Evolutionary conservation across 1,140 invertebrate genomes (phyloP), one percentile per base, ranked within the genome.

Genomic region (Drosophila sturtevanti): DNA sequence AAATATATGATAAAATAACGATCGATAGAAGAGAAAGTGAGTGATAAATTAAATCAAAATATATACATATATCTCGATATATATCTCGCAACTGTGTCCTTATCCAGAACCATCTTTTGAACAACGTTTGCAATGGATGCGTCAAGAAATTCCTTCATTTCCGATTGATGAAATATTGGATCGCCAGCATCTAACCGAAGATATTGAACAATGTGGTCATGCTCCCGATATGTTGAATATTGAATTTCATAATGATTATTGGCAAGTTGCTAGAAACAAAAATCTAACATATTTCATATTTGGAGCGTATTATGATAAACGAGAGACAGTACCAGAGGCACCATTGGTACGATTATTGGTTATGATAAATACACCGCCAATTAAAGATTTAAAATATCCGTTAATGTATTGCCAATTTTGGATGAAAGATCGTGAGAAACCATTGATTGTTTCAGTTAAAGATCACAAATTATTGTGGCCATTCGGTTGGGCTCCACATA

Each of bases 391-490:
- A 3, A 93, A 24, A 93, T 97, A 18, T 94, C 95, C 69, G 95
- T 94, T 0, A 94, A 95, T 89, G 6, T 74, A 44, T 22, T 98
- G 97, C 84, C 97, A 98, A 81, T 93, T 98, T 41, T 98, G 97
- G 97, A 97, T 96, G 91, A 95, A 96, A 37, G 94, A 94, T 12
- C 94, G 95, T 35, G 94, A 94, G 16, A 95, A 95, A 65, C 95
- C 96, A 0, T 94, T 95, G 0, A 94, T 97, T 16, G 94, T 96
- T 0, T 95, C 95, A 60, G 94, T 94, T 1, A 93, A 95, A 34
- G 96, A 97, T 86, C 98, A 98, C 90, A 97, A 97, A 76, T 97
- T 98, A 78, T 96, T 98, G 72, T 98, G 97, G 97, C 95, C 96
- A 81, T 98, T 97, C 96, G 97, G 97, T 9, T 97, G 98, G 85